These are phyloP conservation scores for Arothron firmamentum DNA, from an alignment of 2,113 vertebrate genomes.

Conservation along the genomic window DNA sequence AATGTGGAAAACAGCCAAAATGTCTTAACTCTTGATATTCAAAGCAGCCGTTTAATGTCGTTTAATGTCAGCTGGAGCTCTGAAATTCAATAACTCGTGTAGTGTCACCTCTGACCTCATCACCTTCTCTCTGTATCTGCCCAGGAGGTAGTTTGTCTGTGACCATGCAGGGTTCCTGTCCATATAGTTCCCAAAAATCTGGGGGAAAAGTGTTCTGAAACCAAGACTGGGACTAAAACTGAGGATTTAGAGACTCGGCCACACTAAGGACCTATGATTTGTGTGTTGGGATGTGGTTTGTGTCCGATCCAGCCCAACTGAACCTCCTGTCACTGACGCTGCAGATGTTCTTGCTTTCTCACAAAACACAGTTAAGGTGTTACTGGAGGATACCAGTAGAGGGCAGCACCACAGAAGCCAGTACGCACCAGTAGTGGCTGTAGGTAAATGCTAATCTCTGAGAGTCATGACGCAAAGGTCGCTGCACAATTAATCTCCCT, in stretches of 20 bases:
- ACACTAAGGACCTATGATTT: constrained; percentile 36
- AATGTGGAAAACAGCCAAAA: constrained; percentile 27
- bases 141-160: constrained; percentile 17
- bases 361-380: too few species aligned
- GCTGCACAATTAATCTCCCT: too few species aligned
- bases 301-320: constrained; percentile 61
- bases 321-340: constrained; percentile 32
- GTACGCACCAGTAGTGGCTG: too few species aligned
- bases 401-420: too few species aligned
- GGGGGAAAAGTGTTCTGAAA: background rate
- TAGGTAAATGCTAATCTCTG: too few species aligned
- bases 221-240: background rate
- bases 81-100: constrained; percentile 47
- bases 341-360: background rate
- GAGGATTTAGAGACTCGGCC: constrained; percentile 32
- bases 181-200: constrained; percentile 1
- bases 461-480: too few species aligned
- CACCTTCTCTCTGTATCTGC: constrained; percentile 5
- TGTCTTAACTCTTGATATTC: constrained; percentile 41
- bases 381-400: too few species aligned
- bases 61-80: constrained; percentile 45
- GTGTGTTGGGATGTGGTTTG: constrained; percentile 29
- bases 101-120: constrained; percentile 47
- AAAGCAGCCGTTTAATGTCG: constrained; percentile 17
- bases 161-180: constrained; percentile 29